These are phyloP conservation scores for Magallana nippona DNA, from an alignment of 2,888 invertebrate genomes.

Conservation along the genomic window DNA sequence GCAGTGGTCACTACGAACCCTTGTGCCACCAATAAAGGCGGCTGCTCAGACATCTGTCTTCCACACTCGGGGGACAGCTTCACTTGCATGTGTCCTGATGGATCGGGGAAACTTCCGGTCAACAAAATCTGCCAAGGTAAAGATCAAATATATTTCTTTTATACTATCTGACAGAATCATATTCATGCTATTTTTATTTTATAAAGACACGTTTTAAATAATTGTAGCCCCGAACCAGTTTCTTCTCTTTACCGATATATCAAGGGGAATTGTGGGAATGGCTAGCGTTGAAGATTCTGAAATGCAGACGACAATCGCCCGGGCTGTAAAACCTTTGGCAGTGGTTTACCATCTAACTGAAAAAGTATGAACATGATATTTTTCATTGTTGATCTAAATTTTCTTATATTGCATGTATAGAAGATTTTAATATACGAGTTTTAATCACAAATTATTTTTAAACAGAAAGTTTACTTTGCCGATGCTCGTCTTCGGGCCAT, in stretches of 20 bases:
- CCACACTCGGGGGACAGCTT: neutral
- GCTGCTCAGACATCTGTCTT: slow-evolving; percentile 35
- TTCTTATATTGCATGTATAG: too few species aligned
- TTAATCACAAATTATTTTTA: neutral
- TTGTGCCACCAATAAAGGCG: slow-evolving; percentile 6
- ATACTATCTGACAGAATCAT: too few species aligned
- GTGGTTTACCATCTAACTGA: slow-evolving; percentile 33
- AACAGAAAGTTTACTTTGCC: slow-evolving; percentile 35
- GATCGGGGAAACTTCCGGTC: slow-evolving; percentile 23
- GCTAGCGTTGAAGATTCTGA: neutral
- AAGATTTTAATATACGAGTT: too few species aligned
- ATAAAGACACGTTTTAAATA: neutral
- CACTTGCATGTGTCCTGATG: slow-evolving; percentile 26
- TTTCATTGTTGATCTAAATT: neutral
- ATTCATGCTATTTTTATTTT: too few species aligned
- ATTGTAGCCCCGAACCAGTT: slow-evolving; percentile 21
- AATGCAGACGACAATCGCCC: neutral
- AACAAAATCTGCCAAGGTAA: slow-evolving; percentile 18
- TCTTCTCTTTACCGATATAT: slow-evolving; percentile 19
- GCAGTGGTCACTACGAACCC: slow-evolving; percentile 4
- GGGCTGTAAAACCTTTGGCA: slow-evolving; percentile 25
- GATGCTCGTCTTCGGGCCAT: slow-evolving; percentile 37
- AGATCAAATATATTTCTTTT: neutral
- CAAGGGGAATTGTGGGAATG: slow-evolving; percentile 34
- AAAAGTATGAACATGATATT: neutral